phyloP scores from a whole-genome alignment of 2,888 invertebrate genomes.

The Ectemnius continuus region DNA sequence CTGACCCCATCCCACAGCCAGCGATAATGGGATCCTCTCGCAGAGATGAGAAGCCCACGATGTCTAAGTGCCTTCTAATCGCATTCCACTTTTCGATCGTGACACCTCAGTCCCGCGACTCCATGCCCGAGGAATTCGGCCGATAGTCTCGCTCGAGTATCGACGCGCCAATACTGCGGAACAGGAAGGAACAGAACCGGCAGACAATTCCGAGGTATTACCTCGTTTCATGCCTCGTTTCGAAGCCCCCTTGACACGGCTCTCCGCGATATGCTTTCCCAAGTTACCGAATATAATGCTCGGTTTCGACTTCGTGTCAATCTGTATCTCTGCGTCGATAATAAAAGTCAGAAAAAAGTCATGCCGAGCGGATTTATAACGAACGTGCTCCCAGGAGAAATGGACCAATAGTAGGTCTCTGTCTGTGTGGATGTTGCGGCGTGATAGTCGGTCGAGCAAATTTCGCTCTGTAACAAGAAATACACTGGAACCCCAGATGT shows the following conservation, averaged over 20 bases:
- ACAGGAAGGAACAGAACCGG: background rate
- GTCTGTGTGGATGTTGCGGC: background rate
- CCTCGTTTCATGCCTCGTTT: background rate
- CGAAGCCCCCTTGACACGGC: too few species aligned
- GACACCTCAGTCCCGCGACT: conserved; percentile 25
- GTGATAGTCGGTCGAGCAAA: background rate
- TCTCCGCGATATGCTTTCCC: too few species aligned
- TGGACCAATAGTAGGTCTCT: background rate
- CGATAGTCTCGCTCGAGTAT: background rate
- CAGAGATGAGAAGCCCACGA: conserved; percentile 37
- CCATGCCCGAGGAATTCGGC: conserved; percentile 21
- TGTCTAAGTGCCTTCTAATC: conserved; percentile 56
- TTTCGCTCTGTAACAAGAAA: conserved; percentile 13
- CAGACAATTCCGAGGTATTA: conserved; percentile 18
- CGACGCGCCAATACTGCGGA: background rate
- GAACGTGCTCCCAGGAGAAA: background rate
- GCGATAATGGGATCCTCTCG: conserved; percentile 52
- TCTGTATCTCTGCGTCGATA: too few species aligned
- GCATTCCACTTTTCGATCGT: conserved; percentile 45
- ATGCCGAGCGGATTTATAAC: background rate
- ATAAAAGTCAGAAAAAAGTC: too few species aligned
- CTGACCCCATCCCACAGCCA: conserved; percentile 30
- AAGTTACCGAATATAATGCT: too few species aligned
- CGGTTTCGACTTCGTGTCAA: too few species aligned
- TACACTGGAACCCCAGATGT: conserved; percentile 34